These are phyloP conservation scores for Ahaetulla prasina DNA, from an alignment of 2,113 vertebrate genomes.

Conservation along the genomic window DNA sequence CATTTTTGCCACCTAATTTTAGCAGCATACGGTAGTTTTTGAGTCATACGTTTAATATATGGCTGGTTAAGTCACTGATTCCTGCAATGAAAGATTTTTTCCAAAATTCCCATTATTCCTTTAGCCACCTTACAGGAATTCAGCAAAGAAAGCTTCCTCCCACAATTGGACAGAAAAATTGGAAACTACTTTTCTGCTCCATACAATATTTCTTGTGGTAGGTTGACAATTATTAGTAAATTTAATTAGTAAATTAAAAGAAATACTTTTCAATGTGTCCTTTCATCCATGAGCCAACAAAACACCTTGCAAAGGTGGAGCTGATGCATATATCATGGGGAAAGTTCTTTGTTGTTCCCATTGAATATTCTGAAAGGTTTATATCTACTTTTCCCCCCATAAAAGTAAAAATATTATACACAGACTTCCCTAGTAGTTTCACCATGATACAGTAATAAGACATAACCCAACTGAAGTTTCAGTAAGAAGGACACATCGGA, in stretches of 20 bases:
- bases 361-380: not conserved
- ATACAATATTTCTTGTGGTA: not conserved
- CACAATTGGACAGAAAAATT: not conserved
- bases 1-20: not conserved
- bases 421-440: not conserved
- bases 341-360: not conserved
- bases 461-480: not conserved
- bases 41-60: not conserved
- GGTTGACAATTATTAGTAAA: not conserved
- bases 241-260: not conserved
- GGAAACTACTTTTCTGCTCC: not conserved
- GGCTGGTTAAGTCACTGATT: not conserved
- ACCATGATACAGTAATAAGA: not conserved
- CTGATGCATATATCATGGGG: not conserved
- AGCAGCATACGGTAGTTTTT: not conserved
- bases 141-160: not conserved
- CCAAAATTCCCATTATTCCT: not conserved
- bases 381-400: not conserved
- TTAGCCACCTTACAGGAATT: not conserved
- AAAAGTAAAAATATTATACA: not conserved
- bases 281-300: not conserved
- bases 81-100: not conserved
- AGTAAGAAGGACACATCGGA: not conserved
- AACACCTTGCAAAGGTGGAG: not conserved
- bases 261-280: not conserved